Evolutionary conservation across 1,140 invertebrate species (phyloP).

Genomic region (Mamestra configurata): DNA sequence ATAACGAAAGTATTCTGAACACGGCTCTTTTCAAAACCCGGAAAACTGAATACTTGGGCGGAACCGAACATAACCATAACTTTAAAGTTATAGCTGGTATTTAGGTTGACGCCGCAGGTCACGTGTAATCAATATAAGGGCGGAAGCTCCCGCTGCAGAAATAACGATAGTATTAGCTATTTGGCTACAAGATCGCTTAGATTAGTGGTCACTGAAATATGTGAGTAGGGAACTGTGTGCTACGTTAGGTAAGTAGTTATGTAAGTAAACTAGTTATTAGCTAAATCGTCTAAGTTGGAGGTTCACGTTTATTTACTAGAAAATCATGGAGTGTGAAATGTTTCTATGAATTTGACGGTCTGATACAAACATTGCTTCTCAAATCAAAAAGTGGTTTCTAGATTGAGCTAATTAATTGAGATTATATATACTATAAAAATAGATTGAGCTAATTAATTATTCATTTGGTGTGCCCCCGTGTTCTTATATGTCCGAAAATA

Average conservation of each 20-base stretch:
- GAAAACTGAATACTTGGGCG: conserved; percentile 10
- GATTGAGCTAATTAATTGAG: not conserved
- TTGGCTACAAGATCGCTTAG: not conserved
- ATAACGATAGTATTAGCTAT: not conserved
- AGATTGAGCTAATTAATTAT: not conserved
- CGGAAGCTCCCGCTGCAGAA: conserved; percentile 17
- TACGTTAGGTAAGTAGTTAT: conserved; percentile 8
- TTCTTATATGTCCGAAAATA: conserved; percentile 11
- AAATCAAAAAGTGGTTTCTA: not conserved
- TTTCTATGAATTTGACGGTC: not conserved
- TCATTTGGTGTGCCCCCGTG: not conserved
- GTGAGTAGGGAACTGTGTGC: not conserved
- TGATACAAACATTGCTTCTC: not conserved
- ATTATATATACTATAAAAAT: no score
- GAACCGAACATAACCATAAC: not conserved
- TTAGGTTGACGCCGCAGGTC: conserved; percentile 30
- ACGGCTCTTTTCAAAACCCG: not conserved
- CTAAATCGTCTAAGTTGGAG: not conserved
- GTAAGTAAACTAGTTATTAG: conserved; percentile 28
- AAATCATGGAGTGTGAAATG: not conserved
- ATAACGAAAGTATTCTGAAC: not conserved
- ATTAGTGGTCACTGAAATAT: conserved; percentile 27
- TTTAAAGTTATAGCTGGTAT: conserved; percentile 32
- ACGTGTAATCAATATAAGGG: conserved; percentile 34
- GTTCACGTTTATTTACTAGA: not conserved